Base-by-base conservation (phyloP, 2,113 vertebrate species). In the Sakesphorus luctuosus region DNA sequence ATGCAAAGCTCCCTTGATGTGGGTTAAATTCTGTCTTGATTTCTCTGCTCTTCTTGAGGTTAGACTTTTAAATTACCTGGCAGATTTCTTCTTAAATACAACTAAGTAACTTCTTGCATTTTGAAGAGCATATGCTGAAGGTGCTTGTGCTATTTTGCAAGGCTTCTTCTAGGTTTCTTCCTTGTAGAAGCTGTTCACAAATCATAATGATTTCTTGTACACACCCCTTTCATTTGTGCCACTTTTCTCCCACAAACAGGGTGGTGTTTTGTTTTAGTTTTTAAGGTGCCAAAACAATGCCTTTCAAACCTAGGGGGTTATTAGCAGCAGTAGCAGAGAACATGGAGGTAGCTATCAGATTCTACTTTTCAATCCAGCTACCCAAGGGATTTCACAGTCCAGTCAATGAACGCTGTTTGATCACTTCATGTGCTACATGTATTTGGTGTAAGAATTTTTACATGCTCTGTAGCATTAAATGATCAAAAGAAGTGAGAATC, bases 401-500 rank as follows among this genome's bases (percentile, higher is more conserved):
- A 85, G 89, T 68, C 84, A 90, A 4, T 2, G 5, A 55, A 18
- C 17, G 1, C 35, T 47, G 69, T 97, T 96, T 97, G 95, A 97
- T 97, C 90, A 84, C 63, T 89, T 91, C 55, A n/a, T 59, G 53
- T 77, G 80, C 89, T 92, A 43, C 78, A 33, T 78, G 52, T 68
- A 73, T 87, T 91, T 4, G 5, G 47, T 55, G 58, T 69, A 49
- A 89, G 65, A 66, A 47, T 78, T 94, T 93, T 80, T 74, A 85
- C 71, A 53, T 71, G 68, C 36, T 91, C 69, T 74, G 52, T 76
- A 92, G 74, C 63, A 75, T 83, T 89, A 90, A 46, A 72, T 89
- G 92, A 97, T 97, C 89, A 96, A 96, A 97, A 95, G 93, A n/a
- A 89, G 63, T 15, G 46, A 92, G 74, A 72, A 87, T 62, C 31